Evolutionary conservation across 2,888 invertebrate species (phyloP).

Genomic region (Electrophaes corylata): DNA sequence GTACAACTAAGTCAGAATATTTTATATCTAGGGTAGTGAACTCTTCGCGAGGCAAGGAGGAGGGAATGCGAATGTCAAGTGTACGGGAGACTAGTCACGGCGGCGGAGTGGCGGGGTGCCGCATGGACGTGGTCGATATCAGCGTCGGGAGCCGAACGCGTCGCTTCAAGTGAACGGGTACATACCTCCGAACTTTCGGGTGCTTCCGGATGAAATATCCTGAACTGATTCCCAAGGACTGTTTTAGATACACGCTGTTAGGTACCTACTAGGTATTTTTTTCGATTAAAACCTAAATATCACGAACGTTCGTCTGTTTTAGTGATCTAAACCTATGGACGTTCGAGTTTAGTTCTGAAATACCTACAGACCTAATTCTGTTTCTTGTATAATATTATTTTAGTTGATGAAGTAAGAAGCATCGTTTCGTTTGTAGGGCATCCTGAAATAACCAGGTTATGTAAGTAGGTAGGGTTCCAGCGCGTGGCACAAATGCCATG

Average conservation of each 20-base stretch:
- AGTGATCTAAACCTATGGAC: too few species aligned
- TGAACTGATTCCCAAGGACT: background rate
- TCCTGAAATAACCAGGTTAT: slow-evolving; percentile 70
- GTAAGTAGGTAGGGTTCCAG: slow-evolving; percentile 75
- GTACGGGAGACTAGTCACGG: slow-evolving; percentile 52
- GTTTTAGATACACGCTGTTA: background rate
- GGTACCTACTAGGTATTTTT: background rate
- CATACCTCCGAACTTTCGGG: too few species aligned
- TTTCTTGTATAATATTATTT: slow-evolving; percentile 8
- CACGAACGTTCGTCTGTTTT: too few species aligned
- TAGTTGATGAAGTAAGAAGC: slow-evolving; percentile 56
- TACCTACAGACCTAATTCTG: background rate
- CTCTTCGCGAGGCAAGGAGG: slow-evolving; percentile 43
- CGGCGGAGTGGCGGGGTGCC: slow-evolving; percentile 5
- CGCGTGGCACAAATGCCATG: slow-evolving; percentile 75
- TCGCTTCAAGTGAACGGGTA: slow-evolving; percentile 1
- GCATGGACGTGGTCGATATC: slow-evolving; percentile 54
- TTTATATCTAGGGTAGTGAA: slow-evolving; percentile 47
- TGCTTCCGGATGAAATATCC: slow-evolving; percentile 18
- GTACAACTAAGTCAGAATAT: slow-evolving; percentile 16
- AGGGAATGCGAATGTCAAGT: slow-evolving; percentile 65
- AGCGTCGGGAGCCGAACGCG: slow-evolving; percentile 25
- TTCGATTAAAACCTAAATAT: background rate
- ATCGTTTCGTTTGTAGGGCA: slow-evolving; percentile 69
- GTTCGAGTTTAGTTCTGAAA: background rate